Conservation (phyloP, 2,888 invertebrate species). For the Chalcis sispes region DNA sequence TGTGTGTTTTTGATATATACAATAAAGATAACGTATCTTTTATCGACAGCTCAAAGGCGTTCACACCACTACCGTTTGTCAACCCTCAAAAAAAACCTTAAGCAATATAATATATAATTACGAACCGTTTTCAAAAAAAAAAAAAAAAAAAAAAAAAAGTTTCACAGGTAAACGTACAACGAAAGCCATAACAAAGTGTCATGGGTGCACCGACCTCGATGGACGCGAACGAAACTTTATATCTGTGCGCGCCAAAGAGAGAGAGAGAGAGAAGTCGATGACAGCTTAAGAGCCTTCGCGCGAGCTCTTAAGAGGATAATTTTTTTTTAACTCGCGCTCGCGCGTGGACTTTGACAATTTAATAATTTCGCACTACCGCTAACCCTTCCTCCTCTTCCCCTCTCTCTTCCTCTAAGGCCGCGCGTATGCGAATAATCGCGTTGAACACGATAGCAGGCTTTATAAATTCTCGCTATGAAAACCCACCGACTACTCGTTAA, state of each 20-base stretch:
- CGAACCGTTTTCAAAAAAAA: too few relatives aligned
- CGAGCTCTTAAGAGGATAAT: slow-evolving; percentile 69
- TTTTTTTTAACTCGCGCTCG: slow-evolving; percentile 56
- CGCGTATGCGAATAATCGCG: slow-evolving; percentile 67
- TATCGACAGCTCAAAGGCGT: too few relatives aligned
- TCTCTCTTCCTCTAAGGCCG: too few relatives aligned
- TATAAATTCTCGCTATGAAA: slow-evolving; percentile 17
- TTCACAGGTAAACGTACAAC: too few relatives aligned
- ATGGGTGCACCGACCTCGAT: slow-evolving; percentile 54
- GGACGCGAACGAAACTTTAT: slow-evolving; percentile 66
- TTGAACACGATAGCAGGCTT: slow-evolving; percentile 60
- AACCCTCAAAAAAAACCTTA: too few relatives aligned
- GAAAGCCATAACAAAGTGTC: not conserved
- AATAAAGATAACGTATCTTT: too few relatives aligned
- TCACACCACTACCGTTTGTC: too few relatives aligned
- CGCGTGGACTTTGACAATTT: slow-evolving; percentile 67
- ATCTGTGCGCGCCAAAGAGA: slow-evolving; percentile 47
- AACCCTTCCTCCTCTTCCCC: too few relatives aligned
- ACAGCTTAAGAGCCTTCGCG: slow-evolving; percentile 74
- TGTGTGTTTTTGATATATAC: too few relatives aligned
- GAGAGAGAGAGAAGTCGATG: slow-evolving; percentile 70
- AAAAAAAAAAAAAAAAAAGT: too few relatives aligned
- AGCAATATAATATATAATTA: too few relatives aligned
- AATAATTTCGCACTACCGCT: slow-evolving; percentile 68
- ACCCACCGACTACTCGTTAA: slow-evolving; percentile 12